phyloP scores from a whole-genome alignment of 37 sponge, comb jelly and placozoan genomes.

The Spongilla lacustris region DNA sequence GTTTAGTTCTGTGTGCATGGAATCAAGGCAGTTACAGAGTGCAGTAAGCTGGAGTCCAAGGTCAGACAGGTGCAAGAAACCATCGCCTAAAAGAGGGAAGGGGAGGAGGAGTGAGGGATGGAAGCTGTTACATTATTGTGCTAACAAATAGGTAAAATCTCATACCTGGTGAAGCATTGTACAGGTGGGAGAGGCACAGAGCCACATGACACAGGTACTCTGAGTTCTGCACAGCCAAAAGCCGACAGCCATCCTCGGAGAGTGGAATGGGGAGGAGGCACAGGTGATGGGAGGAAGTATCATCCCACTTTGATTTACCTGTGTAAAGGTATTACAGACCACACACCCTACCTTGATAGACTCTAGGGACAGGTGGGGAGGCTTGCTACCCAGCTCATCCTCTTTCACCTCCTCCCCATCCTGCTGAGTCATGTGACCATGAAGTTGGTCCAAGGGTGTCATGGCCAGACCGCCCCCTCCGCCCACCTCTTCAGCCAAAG shows the following conservation, averaged over 20 bases:
- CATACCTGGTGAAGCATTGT: too few relatives aligned
- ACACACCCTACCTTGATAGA: background rate
- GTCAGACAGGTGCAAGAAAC: background rate
- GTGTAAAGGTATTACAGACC: background rate
- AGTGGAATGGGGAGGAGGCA: background rate
- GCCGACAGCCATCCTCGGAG: conserved; percentile 33
- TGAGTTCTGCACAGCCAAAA: conserved; percentile 55
- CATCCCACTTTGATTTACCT: background rate
- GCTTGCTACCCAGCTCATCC: background rate
- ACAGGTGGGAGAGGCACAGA: background rate
- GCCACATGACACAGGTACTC: conserved; percentile 30
- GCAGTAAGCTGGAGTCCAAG: background rate
- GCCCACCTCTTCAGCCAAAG: too few relatives aligned
- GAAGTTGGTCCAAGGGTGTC: background rate
- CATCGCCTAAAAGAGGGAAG: background rate
- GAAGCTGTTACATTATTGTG: too few relatives aligned
- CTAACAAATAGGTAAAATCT: too few relatives aligned
- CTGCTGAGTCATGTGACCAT: background rate
- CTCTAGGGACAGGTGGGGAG: background rate
- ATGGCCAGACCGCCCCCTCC: too few relatives aligned
- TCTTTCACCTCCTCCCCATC: background rate
- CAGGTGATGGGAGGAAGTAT: background rate
- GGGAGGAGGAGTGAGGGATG: background rate
- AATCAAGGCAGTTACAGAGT: background rate
- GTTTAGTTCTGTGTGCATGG: background rate